Evolutionary conservation across 2,888 invertebrate genomes (phyloP).

Genomic region (Omphaloscelis lunosa): DNA sequence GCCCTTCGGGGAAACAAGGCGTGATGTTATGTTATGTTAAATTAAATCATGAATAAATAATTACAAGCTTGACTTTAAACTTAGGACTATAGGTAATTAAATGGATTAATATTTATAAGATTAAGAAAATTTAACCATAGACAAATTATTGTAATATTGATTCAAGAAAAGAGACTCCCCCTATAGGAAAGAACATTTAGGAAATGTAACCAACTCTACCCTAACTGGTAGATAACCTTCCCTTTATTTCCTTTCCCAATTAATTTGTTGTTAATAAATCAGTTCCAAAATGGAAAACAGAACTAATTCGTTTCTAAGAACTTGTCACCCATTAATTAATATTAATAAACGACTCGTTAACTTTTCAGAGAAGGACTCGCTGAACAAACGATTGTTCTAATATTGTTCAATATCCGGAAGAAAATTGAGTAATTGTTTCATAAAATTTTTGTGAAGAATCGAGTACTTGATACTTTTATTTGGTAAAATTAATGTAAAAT

Average conservation of each 20-base stretch:
- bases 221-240: not conserved
- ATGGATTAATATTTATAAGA: not conserved
- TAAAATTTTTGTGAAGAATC: not conserved
- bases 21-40: no score
- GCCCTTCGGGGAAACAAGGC: no score
- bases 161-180: not conserved
- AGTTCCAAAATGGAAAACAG: conserved; percentile 19
- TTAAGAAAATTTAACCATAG: not conserved
- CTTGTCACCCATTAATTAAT: conserved; percentile 39
- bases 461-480: not conserved
- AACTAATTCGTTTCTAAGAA: conserved; percentile 10
- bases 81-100: not conserved
- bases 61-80: not conserved
- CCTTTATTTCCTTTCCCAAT: not conserved
- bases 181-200: no score
- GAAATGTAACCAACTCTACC: no score
- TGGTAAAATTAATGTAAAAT: not conserved
- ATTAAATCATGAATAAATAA: not conserved
- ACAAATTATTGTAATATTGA: not conserved
- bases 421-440: conserved; percentile 31
- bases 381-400: conserved; percentile 33
- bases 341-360: conserved; percentile 45
- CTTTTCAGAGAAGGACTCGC: conserved; percentile 11
- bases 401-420: conserved; percentile 19
- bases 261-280: conserved; percentile 15